Base-by-base conservation (phyloP, 2,888 invertebrate genomes). In the Thymelicus lineola region DNA sequence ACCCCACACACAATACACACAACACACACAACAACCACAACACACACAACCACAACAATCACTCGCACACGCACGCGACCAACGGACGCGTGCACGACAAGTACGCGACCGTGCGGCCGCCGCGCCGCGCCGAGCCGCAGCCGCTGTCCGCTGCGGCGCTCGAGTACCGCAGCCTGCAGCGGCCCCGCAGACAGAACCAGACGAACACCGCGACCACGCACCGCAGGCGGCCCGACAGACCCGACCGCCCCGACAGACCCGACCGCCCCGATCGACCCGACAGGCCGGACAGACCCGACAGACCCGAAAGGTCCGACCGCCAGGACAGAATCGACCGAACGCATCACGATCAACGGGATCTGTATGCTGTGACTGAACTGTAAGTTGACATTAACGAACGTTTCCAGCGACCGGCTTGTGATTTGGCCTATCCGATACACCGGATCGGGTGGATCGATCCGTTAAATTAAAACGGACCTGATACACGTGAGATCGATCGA, bases 351-450 rank as follows among this genome's bases (percentile, higher is more conserved):
- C 90, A 92, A 73, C 91, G 94, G 68, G 95, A 96, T 84, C 85
- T 97, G 75, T 97, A 97, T 84, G 97, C 97, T 63, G 96, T 97
- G 75, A 96, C 97, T 69, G 96, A 80, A 65, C 74, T 80, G 76
- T 79, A 76, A 72, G 20, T 15, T 15, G 15, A 50, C 6, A 1
- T 12, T 42, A 42, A 42, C 1, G 42, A 42, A 42, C 9, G 42
- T 42, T 42, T 42, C 42, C 42, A 3, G 38, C 38, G 10, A 9
- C 1, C 38, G 10, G 9, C 42, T 9, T 12, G 42, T 42, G 42
- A 28, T 28, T 28, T 42, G 42, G 4, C 10, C 4, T 3, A 42
- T 12, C 9, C 12, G 9, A 42, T 12, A 9, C 12, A 42, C 42
- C 12, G 42, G 42, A 42, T 42, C 2, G 9, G 12, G 1, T 42